Evolutionary conservation across 1,140 invertebrate genomes (phyloP).

Genomic region (Drosophila kikkawai): DNA sequence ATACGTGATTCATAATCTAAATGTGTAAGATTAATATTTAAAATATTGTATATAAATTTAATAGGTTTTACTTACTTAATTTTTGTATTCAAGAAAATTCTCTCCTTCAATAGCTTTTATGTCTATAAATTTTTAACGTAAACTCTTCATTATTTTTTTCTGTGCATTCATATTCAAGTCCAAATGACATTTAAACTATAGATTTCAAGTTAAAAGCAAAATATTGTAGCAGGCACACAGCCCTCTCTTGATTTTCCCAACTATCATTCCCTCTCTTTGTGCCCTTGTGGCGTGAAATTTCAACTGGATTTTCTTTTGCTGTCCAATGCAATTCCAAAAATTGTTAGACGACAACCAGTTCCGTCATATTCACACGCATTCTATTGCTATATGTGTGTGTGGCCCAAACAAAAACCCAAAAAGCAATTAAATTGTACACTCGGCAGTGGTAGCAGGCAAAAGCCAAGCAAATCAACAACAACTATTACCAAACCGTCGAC

Average conservation of each 20-base stretch:
- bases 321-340: constrained; percentile 38
- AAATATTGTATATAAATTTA: not conserved
- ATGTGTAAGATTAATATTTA: not conserved
- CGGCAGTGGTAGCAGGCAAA: constrained; percentile 48
- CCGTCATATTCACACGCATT: constrained; percentile 63
- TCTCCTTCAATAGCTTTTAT: not conserved
- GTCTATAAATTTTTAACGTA: not conserved
- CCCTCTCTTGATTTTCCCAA: not conserved
- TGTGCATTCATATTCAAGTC: constrained; percentile 19
- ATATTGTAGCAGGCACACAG: constrained; percentile 61
- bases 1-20: not conserved
- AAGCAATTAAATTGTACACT: constrained; percentile 82
- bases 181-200: constrained; percentile 59
- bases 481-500: constrained; percentile 52
- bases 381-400: not conserved
- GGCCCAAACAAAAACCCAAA: constrained; percentile 65
- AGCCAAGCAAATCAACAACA: constrained; percentile 57
- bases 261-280: not conserved
- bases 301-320: constrained; percentile 46
- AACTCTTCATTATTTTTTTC: not conserved
- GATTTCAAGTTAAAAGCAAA: constrained; percentile 74
- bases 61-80: not conserved
- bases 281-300: constrained; percentile 38
- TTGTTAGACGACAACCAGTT: constrained; percentile 74
- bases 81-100: not conserved